Evolutionary conservation across 2,888 invertebrate genomes (phyloP).

Genomic region (Agrochola lychnidis): DNA sequence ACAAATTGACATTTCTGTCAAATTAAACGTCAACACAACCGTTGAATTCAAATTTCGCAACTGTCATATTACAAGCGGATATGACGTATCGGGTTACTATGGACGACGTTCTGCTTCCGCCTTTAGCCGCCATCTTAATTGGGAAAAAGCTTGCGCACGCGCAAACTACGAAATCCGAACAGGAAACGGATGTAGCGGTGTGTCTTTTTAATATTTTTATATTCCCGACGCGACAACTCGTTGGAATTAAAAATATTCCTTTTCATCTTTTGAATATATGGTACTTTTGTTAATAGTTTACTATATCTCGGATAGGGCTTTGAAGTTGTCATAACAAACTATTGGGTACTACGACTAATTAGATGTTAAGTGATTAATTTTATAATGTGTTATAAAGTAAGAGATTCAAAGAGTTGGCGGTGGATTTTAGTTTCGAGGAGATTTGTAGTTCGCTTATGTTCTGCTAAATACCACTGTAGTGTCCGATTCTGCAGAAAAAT

Average conservation of each 20-base stretch:
- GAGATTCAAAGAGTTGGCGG: slow-evolving; percentile 11
- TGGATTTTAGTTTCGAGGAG: background rate
- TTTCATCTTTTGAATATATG: slow-evolving; percentile 81
- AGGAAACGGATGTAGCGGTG: slow-evolving; percentile 87
- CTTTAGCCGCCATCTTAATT: slow-evolving; percentile 74
- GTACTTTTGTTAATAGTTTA: slow-evolving; percentile 76
- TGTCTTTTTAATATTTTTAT: slow-evolving; percentile 88
- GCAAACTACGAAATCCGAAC: slow-evolving; percentile 75
- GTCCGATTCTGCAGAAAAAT: background rate
- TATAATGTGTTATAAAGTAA: slow-evolving; percentile 46
- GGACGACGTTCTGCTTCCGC: slow-evolving; percentile 71
- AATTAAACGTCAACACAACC: slow-evolving; percentile 54
- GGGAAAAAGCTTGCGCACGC: slow-evolving; percentile 74
- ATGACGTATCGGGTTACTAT: slow-evolving; percentile 67
- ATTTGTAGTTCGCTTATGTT: too few relatives aligned
- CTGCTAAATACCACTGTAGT: too few relatives aligned
- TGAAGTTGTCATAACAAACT: slow-evolving; percentile 78
- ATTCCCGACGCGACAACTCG: slow-evolving; percentile 80
- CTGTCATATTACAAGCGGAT: slow-evolving; percentile 65
- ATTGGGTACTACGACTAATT: slow-evolving; percentile 67
- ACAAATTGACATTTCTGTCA: slow-evolving; percentile 59
- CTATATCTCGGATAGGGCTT: slow-evolving; percentile 76
- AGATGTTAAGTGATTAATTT: slow-evolving; percentile 66
- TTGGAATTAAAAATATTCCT: slow-evolving; percentile 85
- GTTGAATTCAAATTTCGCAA: slow-evolving; percentile 69